These are phyloP conservation scores for Sylvilagus floridanus DNA, from an alignment of 2,797 vertebrate species.

Conservation along the genomic window DNA sequence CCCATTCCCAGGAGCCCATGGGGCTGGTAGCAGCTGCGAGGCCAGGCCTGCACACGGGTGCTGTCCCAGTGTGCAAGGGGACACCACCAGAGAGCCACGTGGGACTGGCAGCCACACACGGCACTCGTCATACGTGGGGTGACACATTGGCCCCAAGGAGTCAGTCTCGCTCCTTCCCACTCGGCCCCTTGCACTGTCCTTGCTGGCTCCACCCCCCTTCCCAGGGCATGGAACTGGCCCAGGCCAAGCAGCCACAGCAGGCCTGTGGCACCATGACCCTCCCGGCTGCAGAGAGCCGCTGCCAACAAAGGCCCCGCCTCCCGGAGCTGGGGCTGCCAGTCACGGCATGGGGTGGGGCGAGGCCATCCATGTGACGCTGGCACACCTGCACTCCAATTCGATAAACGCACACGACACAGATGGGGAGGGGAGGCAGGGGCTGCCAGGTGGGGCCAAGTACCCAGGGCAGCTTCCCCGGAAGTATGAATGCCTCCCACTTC, in stretches of 20 bases:
- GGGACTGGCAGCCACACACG: too few species aligned
- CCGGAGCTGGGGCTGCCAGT: neutral
- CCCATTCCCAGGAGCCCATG: rapidly evolving
- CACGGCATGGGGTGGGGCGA: neutral
- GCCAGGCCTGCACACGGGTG: neutral
- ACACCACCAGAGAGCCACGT: too few species aligned
- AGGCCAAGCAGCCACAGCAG: neutral
- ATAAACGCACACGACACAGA: too few species aligned
- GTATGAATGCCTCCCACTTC: neutral
- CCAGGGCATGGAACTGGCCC: neutral
- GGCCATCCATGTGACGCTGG: neutral
- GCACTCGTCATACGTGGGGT: too few species aligned
- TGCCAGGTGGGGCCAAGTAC: rapidly evolving
- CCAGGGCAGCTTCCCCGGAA: rapidly evolving
- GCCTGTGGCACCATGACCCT: neutral
- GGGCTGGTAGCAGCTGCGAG: neutral
- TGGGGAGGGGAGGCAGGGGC: too few species aligned
- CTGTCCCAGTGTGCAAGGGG: neutral
- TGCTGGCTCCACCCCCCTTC: too few species aligned
- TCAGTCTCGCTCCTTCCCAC: neutral
- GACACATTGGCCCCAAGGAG: too few species aligned
- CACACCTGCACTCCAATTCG: neutral
- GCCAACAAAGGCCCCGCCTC: rapidly evolving
- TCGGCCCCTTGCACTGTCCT: neutral
- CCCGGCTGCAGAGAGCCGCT: neutral